Base-by-base conservation (phyloP, 2,888 invertebrate genomes). In the Dimorphilus gyrociliatus region DNA sequence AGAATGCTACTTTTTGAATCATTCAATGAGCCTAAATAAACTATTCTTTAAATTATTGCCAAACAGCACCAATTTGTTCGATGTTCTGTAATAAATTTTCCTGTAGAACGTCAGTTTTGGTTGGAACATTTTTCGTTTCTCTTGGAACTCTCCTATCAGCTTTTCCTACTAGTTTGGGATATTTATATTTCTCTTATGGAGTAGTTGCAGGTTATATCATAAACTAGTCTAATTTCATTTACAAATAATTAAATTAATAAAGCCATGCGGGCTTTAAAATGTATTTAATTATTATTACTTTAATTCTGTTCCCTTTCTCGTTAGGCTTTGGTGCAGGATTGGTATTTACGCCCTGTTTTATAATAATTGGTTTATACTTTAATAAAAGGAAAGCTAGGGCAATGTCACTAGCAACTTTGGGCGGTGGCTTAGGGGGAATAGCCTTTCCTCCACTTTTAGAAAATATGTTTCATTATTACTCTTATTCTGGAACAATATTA, bases 331-430 rank as follows among this genome's bases (percentile, higher is more conserved):
- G 33, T n/a, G 16, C 23, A 21, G 29, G 29, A 16, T 29, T 33
- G 33, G 28, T 31, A 10, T 12, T 33, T 6, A 33, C 33, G 4
- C 33, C 33, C 17, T 17, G 33, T 19, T 33, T 33, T 24, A 23
- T 31, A n/a, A 16, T 33, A 21, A 16, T 33, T 10, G 33, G 33
- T 3, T 15, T 17, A 15, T 30, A 33, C n/a, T 33, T 33, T 24
- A 16, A 16, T 13, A 29, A 29, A 12, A 6, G 16, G 15, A 26
- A 18, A 19, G 33, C 29, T 10, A n/a, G 10, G n/a, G 33, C 33
- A 5, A 33, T 33, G 33, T 30, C 33, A 3, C 23, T 33, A 6
- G 28, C 25, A 12, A 33, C 23, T n/a, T n/a, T n/a, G n/a, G n/a
- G n/a, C n/a, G n/a, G n/a, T n/a, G n/a, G n/a, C n/a, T n/a, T n/a